Evolutionary conservation across 2,113 vertebrate genomes (phyloP), one percentile per base, ranked within the genome.

Genomic region (Synodontis membranacea): DNA sequence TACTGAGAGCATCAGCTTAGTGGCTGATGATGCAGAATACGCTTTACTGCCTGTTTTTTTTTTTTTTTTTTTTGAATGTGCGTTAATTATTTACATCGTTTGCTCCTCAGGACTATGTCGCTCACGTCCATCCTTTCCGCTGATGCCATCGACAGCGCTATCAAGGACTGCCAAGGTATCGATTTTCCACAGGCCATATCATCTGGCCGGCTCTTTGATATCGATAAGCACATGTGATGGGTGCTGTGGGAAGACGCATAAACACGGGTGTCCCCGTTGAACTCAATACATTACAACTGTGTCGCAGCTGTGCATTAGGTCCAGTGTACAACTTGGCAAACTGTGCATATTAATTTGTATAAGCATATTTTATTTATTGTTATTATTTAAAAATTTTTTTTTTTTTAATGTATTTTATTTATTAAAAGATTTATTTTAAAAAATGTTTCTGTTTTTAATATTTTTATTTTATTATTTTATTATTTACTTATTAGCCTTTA

Each of bases 151-250:
- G 96, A 95, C 66, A 95, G 93, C 48, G 98, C 98, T 81, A 89
- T 99, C 92, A 96, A 96, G 93, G 98, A 98, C 94, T 99, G 98
- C 95, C 97, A 98, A 99, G 98, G 98, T 99, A 95, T 92, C 89
- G 68, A 86, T 88, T 92, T 92, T 80, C 91, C 79, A 44, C 85
- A 84, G 81, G 42, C 58, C n/a, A 89, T 89, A 93, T 91, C 89
- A 91, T 89, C 89, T 88, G 82, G 88, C 80, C 86, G 82, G 64
- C 72, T 87, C 90, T 15, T 81, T 83, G 74, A 80, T 46, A 58
- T 74, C 42, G 54, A 78, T 89, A 84, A 83, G 28, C 50, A 28
- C 28, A 82, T 87, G 68, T 37, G 56, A 68, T 56, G 31, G 60
- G 21, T 83, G 82, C 62, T 48, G 56, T 80, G 39, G 15, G 42